These are phyloP conservation scores for Acronicta alni DNA, from an alignment of 2,888 invertebrate genomes.

Conservation along the genomic window DNA sequence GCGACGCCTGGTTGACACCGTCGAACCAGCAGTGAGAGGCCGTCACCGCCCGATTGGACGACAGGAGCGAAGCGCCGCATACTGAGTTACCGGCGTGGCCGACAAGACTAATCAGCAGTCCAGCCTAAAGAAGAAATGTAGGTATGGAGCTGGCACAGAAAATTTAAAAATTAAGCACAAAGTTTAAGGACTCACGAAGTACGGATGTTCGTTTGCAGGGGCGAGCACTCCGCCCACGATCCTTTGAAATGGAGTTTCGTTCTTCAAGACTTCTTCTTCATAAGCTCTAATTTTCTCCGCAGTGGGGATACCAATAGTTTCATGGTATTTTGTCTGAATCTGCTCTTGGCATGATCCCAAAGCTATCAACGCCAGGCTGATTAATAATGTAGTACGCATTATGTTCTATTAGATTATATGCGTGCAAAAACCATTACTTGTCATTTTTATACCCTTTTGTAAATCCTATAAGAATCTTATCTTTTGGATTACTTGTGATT, in stretches of 20 bases:
- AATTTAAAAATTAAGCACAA: neutral
- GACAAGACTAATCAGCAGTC: conserved; percentile 67
- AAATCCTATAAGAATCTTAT: neutral
- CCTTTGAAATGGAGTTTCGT: conserved; percentile 33
- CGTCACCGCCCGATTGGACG: conserved; percentile 66
- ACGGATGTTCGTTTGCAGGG: conserved; percentile 66
- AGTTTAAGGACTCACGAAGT: conserved; percentile 68
- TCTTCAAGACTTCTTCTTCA: conserved; percentile 54
- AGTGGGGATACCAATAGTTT: conserved; percentile 70
- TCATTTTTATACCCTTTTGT: neutral
- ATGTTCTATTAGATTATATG: conserved; percentile 18
- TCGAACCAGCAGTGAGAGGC: conserved; percentile 79
- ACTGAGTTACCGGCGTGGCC: conserved; percentile 67
- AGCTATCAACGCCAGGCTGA: conserved; percentile 55
- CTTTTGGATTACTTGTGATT: neutral
- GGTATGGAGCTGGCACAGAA: too few species aligned
- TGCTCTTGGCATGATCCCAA: conserved; percentile 51
- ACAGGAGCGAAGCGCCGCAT: conserved; percentile 70
- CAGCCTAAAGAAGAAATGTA: conserved; percentile 70
- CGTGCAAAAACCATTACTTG: neutral
- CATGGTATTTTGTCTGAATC: conserved; percentile 65
- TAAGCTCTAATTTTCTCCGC: conserved; percentile 68
- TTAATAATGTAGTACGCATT: conserved; percentile 58
- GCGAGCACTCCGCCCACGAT: conserved; percentile 72
- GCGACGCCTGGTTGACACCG: conserved; percentile 62